phyloP scores from a whole-genome alignment of 2,113 vertebrate genomes.

The Grammomys dolichurus region DNA sequence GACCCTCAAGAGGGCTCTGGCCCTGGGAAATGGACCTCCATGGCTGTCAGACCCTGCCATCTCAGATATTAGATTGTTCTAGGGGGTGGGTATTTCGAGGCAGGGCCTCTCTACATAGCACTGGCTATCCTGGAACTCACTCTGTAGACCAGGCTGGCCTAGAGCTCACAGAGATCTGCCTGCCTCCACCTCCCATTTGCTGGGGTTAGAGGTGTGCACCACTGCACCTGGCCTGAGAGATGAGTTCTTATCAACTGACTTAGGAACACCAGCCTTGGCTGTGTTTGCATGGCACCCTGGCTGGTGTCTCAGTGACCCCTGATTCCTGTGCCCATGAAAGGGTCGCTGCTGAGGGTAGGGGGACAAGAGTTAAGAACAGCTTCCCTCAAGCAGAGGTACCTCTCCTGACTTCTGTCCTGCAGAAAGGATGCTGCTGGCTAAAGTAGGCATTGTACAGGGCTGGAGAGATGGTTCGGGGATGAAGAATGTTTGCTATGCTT shows the following conservation, averaged over 20 bases:
- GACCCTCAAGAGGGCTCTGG: neutral
- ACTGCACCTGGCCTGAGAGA: neutral
- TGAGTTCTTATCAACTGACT: neutral
- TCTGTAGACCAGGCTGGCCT: neutral
- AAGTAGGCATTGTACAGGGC: neutral
- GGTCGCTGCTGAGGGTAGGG: neutral
- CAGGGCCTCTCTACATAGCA: neutral
- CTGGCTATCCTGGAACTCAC: neutral
- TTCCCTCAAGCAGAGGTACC: neutral
- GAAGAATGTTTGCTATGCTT: neutral
- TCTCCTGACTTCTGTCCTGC: neutral
- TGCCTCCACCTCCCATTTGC: too few relatives aligned
- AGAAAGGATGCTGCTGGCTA: neutral
- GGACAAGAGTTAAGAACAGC: neutral
- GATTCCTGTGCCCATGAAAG: neutral
- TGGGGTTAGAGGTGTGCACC: neutral
- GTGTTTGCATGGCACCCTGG: accelerated
- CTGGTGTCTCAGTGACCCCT: neutral
- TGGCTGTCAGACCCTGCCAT: neutral
- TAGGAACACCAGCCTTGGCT: neutral
- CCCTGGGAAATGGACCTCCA: neutral
- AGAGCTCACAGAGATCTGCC: neutral
- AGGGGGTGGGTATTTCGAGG: neutral
- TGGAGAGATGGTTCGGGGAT: neutral
- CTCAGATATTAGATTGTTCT: neutral